Evolutionary conservation across 2,888 invertebrate genomes (phyloP).

Genomic region (Alcis repandata): DNA sequence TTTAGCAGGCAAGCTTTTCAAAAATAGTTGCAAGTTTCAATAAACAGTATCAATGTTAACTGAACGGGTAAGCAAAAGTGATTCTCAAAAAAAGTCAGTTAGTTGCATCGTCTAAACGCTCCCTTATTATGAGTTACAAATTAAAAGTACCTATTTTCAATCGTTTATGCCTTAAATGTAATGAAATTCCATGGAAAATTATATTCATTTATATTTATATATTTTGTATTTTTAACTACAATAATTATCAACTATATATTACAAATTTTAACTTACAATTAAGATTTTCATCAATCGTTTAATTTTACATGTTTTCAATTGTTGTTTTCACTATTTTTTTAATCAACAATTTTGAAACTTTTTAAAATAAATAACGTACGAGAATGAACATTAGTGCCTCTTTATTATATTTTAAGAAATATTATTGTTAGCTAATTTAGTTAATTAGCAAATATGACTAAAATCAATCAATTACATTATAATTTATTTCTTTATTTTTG

Average conservation of each 20-base stretch:
- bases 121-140: constrained; percentile 22
- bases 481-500: too few relatives aligned
- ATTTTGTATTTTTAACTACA: constrained; percentile 86
- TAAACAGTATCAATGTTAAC: too few relatives aligned
- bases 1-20: too few relatives aligned
- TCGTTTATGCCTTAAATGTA: constrained; percentile 74
- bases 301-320: constrained; percentile 66
- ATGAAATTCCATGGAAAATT: constrained; percentile 86
- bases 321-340: constrained; percentile 57
- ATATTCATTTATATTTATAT: constrained; percentile 85
- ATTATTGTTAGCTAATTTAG: too few relatives aligned
- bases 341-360: constrained; percentile 25
- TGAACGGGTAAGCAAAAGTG: too few relatives aligned
- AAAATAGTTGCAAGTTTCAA: too few relatives aligned
- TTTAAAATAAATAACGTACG: constrained; percentile 27
- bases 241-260: constrained; percentile 86
- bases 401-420: too few relatives aligned
- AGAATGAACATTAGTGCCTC: constrained; percentile 15
- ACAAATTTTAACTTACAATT: constrained; percentile 84
- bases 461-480: too few relatives aligned
- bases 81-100: too few relatives aligned
- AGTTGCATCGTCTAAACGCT: constrained; percentile 15
- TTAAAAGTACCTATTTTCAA: constrained; percentile 50
- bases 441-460: too few relatives aligned
- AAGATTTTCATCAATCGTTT: constrained; percentile 81